These are phyloP conservation scores for Ophthalmolycus amberensis DNA, from an alignment of 2,113 vertebrate species.

Conservation along the genomic window DNA sequence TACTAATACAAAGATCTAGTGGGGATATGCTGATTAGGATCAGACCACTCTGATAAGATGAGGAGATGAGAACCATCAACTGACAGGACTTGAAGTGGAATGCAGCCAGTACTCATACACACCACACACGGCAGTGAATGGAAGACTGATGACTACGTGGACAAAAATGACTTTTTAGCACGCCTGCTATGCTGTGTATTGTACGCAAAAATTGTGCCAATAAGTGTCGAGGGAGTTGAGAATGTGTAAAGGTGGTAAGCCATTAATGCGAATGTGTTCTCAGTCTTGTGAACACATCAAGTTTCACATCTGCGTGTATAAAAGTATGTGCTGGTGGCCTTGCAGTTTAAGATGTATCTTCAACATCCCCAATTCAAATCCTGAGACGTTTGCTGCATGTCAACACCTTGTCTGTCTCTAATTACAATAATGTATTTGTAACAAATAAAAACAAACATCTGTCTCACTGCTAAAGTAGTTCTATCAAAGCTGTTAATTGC, in stretches of 20 bases:
- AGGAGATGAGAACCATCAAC: constrained; percentile 24
- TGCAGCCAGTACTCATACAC: constrained; percentile 10
- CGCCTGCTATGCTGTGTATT: background rate
- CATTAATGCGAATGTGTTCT: background rate
- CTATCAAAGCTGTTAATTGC: background rate
- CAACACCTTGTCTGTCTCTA: background rate
- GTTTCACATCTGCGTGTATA: background rate
- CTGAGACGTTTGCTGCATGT: background rate
- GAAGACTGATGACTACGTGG: background rate
- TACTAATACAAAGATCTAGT: constrained; percentile 40
- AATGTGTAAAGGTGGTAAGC: background rate
- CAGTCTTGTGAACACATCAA: background rate
- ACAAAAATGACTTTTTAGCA: background rate
- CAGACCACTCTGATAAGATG: constrained; percentile 20
- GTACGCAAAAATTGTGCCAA: constrained; percentile 14
- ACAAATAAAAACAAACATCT: background rate
- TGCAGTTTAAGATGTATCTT: background rate
- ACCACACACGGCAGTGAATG: constrained; percentile 4
- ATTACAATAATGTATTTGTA: background rate
- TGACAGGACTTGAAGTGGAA: constrained; percentile 6
- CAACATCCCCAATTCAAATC: background rate
- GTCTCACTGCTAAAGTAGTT: background rate
- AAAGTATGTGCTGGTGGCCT: background rate
- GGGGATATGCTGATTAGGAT: constrained; percentile 48
- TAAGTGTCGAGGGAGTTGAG: background rate